Percentiles rank a stretch among this genome's conserved stretches.
phyloP scores from a whole-genome alignment of 2,797 vertebrate genomes.

The Rhinatrema bivittatum region DNA sequence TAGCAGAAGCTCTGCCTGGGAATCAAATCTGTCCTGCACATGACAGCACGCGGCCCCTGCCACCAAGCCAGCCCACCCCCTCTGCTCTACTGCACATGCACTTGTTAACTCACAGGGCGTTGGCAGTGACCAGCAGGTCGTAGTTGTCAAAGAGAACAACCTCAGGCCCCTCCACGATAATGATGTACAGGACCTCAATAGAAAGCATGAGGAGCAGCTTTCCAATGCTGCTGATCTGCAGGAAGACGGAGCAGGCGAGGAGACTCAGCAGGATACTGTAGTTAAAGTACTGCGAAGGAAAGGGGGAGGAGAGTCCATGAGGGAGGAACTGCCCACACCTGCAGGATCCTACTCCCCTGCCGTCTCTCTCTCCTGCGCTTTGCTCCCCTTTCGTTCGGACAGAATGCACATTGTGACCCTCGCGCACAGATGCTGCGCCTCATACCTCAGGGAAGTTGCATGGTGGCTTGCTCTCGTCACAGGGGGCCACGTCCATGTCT shows the following conservation, averaged over 20 bases:
- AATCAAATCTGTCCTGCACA: too few species aligned
- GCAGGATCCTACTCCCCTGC: neutral
- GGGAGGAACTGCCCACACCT: too few species aligned
- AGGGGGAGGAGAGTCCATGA: conserved; percentile 2
- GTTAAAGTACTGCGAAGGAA: conserved; percentile 74
- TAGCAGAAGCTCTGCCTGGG: too few species aligned
- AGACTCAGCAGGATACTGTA: conserved; percentile 87
- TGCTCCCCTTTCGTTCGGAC: neutral
- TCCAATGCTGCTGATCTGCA: conserved; percentile 93
- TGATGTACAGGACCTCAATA: conserved; percentile 80
- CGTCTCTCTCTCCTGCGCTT: too few species aligned
- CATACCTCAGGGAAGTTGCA: conserved; percentile 87
- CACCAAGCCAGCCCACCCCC: too few species aligned
- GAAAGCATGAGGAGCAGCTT: conserved; percentile 85
- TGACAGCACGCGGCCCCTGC: too few species aligned
- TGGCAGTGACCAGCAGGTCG: conserved; percentile 83
- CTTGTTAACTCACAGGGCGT: conserved; percentile 87
- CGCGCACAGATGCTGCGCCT: too few species aligned
- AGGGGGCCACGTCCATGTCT: conserved; percentile 63
- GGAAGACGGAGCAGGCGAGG: conserved; percentile 90
- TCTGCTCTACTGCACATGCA: too few species aligned
- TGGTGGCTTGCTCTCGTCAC: conserved; percentile 61
- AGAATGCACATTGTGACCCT: neutral
- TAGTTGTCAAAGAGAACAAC: conserved; percentile 84
- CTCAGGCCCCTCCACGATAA: conserved; percentile 83